Conservation (phyloP, 2,888 invertebrate species). For the Trachelus tabidus region DNA sequence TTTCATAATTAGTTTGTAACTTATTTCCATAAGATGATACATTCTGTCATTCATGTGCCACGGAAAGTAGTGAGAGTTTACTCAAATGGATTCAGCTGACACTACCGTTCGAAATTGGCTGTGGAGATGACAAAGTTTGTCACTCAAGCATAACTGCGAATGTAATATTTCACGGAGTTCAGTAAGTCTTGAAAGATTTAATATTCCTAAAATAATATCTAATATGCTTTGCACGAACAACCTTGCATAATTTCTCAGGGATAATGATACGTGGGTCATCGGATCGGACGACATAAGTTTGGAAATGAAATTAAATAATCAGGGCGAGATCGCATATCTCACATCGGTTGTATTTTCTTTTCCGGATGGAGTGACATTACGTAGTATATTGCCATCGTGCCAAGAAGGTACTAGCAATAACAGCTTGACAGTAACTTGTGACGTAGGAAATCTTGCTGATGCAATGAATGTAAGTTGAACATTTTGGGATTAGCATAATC, state of each 20-base stretch:
- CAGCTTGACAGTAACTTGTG: conserved; percentile 38
- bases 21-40: not conserved
- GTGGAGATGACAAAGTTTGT: conserved; percentile 48
- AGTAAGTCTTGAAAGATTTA: conserved; percentile 16
- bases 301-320: conserved; percentile 39
- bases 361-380: conserved; percentile 41
- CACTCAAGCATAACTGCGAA: conserved; percentile 33
- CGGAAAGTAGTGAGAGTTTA: conserved; percentile 32
- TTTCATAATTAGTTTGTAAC: not conserved
- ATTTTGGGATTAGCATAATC: not conserved
- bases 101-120: conserved; percentile 49
- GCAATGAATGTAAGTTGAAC: conserved; percentile 35
- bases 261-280: conserved; percentile 46
- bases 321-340: conserved; percentile 49
- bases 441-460: conserved; percentile 43
- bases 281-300: conserved; percentile 50
- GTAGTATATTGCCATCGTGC: conserved; percentile 46
- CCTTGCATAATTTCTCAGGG: conserved; percentile 13
- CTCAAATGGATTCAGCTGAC: conserved; percentile 24
- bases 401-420: conserved; percentile 29
- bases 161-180: conserved; percentile 22
- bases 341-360: conserved; percentile 37
- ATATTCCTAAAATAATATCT: not conserved
- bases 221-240: not conserved
- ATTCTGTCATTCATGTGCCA: conserved; percentile 37